phyloP scores from a whole-genome alignment of 1,140 invertebrate species.

The Teleopsis dalmanni region DNA sequence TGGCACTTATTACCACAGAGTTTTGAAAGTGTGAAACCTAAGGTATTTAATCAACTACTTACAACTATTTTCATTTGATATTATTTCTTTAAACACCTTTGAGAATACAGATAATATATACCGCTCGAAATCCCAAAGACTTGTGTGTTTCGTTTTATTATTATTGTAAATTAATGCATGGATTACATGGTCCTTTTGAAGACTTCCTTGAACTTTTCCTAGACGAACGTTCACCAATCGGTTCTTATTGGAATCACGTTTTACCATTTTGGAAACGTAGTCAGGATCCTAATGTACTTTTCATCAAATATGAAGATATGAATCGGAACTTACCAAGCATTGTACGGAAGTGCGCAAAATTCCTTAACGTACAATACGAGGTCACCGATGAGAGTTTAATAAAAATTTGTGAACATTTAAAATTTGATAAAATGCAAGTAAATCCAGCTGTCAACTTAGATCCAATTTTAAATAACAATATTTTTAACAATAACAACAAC shows the following conservation, averaged over 20 bases:
- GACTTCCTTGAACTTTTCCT: conserved; percentile 75
- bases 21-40: conserved; percentile 61
- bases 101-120: conserved; percentile 87
- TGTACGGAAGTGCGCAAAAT: conserved; percentile 62
- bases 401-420: conserved; percentile 64
- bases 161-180: conserved; percentile 66
- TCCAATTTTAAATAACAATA: conserved; percentile 50
- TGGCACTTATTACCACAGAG: conserved; percentile 62
- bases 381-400: conserved; percentile 58
- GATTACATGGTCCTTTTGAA: conserved; percentile 64
- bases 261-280: conserved; percentile 64
- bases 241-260: conserved; percentile 65
- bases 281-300: conserved; percentile 66
- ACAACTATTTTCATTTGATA: too few species aligned
- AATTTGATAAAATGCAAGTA: conserved; percentile 72
- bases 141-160: conserved; percentile 87
- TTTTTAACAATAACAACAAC: conserved; percentile 47
- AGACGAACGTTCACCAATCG: conserved; percentile 58
- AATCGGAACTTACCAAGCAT: conserved; percentile 59
- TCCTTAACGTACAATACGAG: conserved; percentile 56
- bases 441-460: conserved; percentile 72
- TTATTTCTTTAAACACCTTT: too few species aligned
- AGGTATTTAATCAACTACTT: conserved; percentile 47
- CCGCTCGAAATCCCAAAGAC: conserved; percentile 89
- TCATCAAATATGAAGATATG: conserved; percentile 82